A percentile compares a stretch with the other conserved stretches of the same genome.
Conservation (phyloP, 2,797 vertebrate species). For the Scleropages formosus region DNA sequence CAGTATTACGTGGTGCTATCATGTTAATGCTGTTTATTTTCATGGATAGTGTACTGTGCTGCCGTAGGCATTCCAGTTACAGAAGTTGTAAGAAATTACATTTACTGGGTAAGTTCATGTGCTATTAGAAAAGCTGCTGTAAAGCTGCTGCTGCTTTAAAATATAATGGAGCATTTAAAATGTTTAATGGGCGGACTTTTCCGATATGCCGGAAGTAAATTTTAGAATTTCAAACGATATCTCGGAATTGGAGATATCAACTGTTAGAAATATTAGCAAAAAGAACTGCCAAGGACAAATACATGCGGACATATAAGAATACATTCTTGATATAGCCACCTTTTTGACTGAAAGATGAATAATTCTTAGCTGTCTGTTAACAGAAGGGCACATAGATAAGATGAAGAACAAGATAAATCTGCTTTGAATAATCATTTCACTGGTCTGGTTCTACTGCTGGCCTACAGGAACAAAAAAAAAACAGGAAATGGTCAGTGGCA, state of each 20-base stretch:
- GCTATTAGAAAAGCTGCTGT: background rate
- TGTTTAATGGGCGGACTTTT: background rate
- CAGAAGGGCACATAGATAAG: conserved; percentile 29
- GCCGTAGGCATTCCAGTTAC: too few species aligned
- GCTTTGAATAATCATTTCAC: conserved; percentile 26
- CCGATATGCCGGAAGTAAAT: background rate
- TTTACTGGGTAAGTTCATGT: background rate
- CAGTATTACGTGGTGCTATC: too few species aligned
- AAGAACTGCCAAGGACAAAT: background rate
- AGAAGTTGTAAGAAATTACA: too few species aligned
- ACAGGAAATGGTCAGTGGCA: conserved; percentile 14
- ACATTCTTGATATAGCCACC: too few species aligned
- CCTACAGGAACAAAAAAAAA: conserved; percentile 8
- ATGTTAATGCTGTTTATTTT: too few species aligned
- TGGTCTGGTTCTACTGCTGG: conserved; percentile 13
- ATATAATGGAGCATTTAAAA: conserved; percentile 1
- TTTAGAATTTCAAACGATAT: background rate
- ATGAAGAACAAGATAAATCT: conserved; percentile 27
- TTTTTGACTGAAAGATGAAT: background rate
- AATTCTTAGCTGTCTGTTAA: conserved; percentile 19
- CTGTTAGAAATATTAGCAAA: background rate
- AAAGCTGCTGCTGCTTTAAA: background rate
- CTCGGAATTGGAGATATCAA: background rate
- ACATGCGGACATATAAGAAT: background rate
- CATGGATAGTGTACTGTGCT: too few species aligned